Percentiles rank a stretch among this genome's conserved stretches.
phyloP scores from a whole-genome alignment of 2,888 invertebrate species.

The Ormia ochracea region DNA sequence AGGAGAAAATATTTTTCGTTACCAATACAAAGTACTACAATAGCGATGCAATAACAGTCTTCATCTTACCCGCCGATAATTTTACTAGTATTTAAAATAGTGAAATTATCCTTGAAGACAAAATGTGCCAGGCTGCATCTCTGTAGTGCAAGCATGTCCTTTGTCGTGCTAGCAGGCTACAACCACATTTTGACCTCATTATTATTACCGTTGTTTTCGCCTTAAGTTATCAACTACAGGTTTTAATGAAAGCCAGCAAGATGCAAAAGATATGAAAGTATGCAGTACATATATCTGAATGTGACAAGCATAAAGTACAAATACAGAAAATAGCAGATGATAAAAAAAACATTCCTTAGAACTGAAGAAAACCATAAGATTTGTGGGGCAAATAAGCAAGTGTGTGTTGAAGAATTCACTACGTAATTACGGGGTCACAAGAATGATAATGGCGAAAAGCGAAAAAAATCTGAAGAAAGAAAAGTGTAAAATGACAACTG shows the following conservation, averaged over 20 bases:
- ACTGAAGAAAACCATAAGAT: conserved; percentile 10
- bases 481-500: neutral
- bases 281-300: conserved; percentile 25
- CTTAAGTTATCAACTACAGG: neutral
- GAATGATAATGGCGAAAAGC: conserved; percentile 12
- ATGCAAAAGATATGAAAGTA: neutral
- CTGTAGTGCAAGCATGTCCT: neutral
- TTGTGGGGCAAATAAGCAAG: neutral
- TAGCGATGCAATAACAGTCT: neutral
- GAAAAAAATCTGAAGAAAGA: too few relatives aligned
- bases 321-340: neutral
- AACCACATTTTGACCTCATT: conserved; percentile 48
- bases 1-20: neutral
- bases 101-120: conserved; percentile 35
- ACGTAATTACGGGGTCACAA: conserved; percentile 49
- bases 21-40: conserved; percentile 5
- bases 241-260: conserved; percentile 35
- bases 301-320: conserved; percentile 39
- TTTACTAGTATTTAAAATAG: neutral
- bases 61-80: conserved; percentile 6
- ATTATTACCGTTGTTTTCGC: conserved; percentile 23
- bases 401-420: neutral
- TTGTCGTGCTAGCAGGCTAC: neutral
- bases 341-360: neutral
- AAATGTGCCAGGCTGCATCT: neutral